Evolutionary conservation across 1,140 invertebrate species (phyloP).

Genomic region (Diachasma alloeum): DNA sequence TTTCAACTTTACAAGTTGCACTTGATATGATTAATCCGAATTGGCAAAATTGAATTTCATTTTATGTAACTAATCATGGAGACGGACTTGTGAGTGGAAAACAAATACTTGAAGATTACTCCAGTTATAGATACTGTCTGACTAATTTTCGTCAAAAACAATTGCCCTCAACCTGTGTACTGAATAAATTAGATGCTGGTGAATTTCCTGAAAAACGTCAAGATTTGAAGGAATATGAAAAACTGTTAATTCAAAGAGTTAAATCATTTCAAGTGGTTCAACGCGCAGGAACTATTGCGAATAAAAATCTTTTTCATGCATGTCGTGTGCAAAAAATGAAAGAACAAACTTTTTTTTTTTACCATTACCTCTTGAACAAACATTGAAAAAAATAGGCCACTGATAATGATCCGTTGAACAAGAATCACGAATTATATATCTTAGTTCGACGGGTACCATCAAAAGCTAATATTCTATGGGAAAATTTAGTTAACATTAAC

Average conservation of each 20-base stretch:
- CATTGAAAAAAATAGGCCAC: conserved; percentile 42
- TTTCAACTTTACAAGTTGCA: conserved; percentile 18
- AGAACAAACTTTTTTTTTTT: conserved; percentile 42
- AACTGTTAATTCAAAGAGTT: conserved; percentile 31
- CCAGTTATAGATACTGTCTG: conserved; percentile 35
- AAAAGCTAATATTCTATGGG: conserved; percentile 32
- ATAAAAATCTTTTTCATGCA: too few species aligned
- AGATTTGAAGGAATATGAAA: conserved; percentile 40
- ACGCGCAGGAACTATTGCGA: too few species aligned
- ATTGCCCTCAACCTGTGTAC: conserved; percentile 30
- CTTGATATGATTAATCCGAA: neutral
- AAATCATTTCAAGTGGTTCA: too few species aligned
- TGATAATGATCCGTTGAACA: conserved; percentile 35
- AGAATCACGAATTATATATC: conserved; percentile 32
- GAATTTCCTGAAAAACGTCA: conserved; percentile 29
- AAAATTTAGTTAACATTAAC: too few species aligned
- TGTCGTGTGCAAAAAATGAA: neutral
- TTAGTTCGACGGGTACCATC: conserved; percentile 28
- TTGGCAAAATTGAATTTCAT: neutral
- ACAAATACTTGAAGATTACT: conserved; percentile 22
- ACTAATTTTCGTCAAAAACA: conserved; percentile 19
- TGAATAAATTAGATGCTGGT: conserved; percentile 32
- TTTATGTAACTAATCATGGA: neutral
- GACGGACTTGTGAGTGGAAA: conserved; percentile 10
- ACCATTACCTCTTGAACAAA: conserved; percentile 48